Percentiles rank a stretch among this genome's conserved stretches.
These are phyloP conservation scores for Zaprionus lachaisei DNA, from an alignment of 1,140 invertebrate species.

Conservation along the genomic window DNA sequence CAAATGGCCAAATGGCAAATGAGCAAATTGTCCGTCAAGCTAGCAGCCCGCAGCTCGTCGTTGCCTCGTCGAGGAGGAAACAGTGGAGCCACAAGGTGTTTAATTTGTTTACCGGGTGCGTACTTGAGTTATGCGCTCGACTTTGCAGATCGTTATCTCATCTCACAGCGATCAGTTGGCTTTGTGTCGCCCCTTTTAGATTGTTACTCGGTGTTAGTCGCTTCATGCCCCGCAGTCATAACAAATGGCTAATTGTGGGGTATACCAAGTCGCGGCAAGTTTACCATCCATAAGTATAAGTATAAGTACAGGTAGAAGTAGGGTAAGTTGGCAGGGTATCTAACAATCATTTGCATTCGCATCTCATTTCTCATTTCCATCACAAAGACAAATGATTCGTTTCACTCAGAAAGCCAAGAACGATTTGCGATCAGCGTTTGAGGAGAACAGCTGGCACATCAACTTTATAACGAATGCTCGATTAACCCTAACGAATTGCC, in stretches of 20 bases:
- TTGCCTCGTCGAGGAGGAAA: background rate
- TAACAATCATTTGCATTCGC: background rate
- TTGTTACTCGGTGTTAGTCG: background rate
- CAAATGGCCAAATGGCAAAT: constrained; percentile 20
- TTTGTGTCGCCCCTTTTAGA: background rate
- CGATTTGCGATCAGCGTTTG: background rate
- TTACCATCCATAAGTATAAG: background rate
- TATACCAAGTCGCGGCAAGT: background rate
- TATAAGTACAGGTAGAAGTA: too few relatives aligned
- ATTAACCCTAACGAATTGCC: constrained; percentile 2
- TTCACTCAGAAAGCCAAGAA: background rate
- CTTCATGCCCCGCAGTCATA: background rate
- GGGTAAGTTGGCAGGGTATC: background rate
- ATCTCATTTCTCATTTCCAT: background rate
- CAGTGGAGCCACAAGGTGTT: constrained; percentile 15
- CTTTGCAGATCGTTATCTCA: constrained; percentile 38
- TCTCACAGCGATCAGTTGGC: constrained; percentile 13
- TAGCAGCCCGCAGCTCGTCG: background rate
- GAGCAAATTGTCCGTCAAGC: background rate
- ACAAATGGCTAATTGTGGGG: background rate
- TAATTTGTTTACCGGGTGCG: constrained; percentile 42
- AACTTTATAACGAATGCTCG: constrained; percentile 2
- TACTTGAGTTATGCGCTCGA: constrained; percentile 25
- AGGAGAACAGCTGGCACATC: background rate
- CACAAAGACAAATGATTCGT: background rate